phyloP scores from a whole-genome alignment of 2,888 invertebrate species.

The Rhimphoctona megacephalus region DNA sequence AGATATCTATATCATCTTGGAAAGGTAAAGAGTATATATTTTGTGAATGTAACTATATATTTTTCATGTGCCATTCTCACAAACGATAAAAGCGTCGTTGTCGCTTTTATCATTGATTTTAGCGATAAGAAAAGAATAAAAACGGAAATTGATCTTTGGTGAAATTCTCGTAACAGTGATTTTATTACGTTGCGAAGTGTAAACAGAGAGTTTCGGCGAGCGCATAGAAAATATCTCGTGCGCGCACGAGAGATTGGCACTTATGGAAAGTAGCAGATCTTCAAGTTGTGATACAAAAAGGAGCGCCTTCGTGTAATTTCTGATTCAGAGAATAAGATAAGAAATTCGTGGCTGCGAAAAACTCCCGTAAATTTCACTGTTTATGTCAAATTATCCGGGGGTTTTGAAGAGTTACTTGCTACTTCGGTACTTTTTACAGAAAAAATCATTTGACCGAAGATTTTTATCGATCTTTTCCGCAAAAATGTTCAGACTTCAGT shows the following conservation, averaged over 20 bases:
- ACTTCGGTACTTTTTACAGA: no score
- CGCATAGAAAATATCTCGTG: not conserved
- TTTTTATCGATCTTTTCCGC: no score
- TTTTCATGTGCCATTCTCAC: no score
- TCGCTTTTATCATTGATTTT: not conserved
- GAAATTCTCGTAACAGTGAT: constrained; percentile 28
- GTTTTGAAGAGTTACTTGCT: no score
- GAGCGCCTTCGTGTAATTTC: no score
- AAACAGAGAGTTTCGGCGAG: not conserved
- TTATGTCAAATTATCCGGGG: no score
- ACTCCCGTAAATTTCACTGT: no score
- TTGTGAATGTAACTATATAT: not conserved
- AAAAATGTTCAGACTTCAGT: no score
- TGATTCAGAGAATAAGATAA: no score
- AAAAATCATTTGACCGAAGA: no score
- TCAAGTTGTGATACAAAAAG: not conserved
- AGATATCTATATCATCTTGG: not conserved
- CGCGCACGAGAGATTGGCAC: no score
- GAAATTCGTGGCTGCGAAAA: no score
- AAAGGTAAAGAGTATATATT: constrained; percentile 25
- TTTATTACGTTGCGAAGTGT: constrained; percentile 14
- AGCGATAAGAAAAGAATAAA: not conserved
- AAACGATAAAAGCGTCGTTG: not conserved
- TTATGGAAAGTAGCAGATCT: not conserved
- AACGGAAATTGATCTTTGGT: constrained; percentile 10